Conservation (phyloP, 2,797 vertebrate genomes). For the Coluber constrictor region DNA sequence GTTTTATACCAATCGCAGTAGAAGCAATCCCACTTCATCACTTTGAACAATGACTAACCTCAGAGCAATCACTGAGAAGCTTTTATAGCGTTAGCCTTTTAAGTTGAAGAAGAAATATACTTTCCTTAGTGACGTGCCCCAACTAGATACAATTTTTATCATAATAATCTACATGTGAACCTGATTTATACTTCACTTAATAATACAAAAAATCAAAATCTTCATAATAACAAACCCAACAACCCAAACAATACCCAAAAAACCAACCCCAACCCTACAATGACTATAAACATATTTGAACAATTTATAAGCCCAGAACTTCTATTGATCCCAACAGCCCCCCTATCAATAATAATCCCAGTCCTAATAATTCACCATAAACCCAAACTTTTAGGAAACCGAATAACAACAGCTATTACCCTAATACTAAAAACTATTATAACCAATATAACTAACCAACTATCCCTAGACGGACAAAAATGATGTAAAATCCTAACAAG, state of each 20-base stretch:
- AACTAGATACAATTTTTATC: neutral
- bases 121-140: neutral
- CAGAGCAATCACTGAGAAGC: neutral
- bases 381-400: rapidly evolving
- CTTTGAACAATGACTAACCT: neutral
- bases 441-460: neutral
- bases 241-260: rapidly evolving
- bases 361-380: rapidly evolving
- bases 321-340: rapidly evolving
- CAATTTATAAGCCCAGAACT: rapidly evolving
- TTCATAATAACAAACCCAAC: neutral
- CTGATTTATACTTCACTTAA: rapidly evolving
- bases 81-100: neutral
- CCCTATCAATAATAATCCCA: rapidly evolving
- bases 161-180: rapidly evolving
- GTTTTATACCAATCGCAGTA: neutral
- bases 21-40: rapidly evolving
- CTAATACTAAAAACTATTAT: rapidly evolving
- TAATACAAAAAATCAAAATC: constrained; percentile 26
- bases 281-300: neutral
- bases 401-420: rapidly evolving
- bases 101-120: neutral
- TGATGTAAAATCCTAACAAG: neutral
- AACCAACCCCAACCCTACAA: neutral
- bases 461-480: neutral